These are phyloP conservation scores for Tribolium madens DNA, from an alignment of 1,140 invertebrate species.

Conservation along the genomic window DNA sequence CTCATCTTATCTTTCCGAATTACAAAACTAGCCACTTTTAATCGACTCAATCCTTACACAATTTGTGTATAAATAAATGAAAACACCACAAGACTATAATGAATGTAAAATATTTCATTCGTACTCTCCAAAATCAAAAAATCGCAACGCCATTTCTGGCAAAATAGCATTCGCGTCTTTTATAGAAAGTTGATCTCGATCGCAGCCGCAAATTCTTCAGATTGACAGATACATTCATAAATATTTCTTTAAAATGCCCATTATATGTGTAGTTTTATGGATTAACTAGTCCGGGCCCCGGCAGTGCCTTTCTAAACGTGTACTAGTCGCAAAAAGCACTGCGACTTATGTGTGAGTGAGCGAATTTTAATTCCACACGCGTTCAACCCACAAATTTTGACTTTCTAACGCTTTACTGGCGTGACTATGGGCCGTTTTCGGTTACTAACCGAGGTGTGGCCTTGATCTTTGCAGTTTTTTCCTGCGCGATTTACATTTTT, in stretches of 20 bases:
- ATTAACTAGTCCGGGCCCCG: constrained; percentile 13
- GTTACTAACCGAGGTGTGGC: neutral
- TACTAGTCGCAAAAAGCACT: neutral
- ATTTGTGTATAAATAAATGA: too few species aligned
- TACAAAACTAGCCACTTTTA: too few species aligned
- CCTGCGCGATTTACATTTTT: constrained; percentile 18
- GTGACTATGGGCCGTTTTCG: neutral
- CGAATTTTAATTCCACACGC: constrained; percentile 7
- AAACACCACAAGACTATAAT: too few species aligned
- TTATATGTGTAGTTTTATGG: constrained; percentile 26
- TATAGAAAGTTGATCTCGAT: constrained; percentile 30
- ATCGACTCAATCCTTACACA: too few species aligned
- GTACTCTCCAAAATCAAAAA: too few species aligned
- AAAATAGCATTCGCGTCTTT: neutral
- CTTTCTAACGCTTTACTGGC: neutral
- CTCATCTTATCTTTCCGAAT: too few species aligned
- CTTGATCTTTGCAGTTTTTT: constrained; percentile 25
- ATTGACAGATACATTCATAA: constrained; percentile 26
- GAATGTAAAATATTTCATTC: too few species aligned
- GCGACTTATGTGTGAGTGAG: too few species aligned
- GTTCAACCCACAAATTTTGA: constrained; percentile 15
- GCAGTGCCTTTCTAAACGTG: constrained; percentile 25
- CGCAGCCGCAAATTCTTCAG: constrained; percentile 19
- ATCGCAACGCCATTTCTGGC: neutral
- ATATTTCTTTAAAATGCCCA: constrained; percentile 26